These are phyloP conservation scores for Tachuris rubrigastra DNA, from an alignment of 2,113 vertebrate species.

Conservation along the genomic window DNA sequence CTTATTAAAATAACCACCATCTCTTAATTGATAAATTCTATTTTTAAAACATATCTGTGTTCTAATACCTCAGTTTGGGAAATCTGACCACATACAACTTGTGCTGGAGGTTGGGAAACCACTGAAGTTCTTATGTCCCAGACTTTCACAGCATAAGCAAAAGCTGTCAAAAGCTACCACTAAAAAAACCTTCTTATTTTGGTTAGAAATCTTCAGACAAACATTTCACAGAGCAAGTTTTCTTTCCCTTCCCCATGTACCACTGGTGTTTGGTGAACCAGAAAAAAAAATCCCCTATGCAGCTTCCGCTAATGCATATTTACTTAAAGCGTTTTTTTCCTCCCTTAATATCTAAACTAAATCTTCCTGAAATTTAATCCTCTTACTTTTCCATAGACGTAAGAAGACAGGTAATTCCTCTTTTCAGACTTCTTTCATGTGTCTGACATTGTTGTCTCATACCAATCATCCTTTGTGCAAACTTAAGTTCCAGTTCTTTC, in stretches of 20 bases:
- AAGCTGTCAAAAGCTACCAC: neutral
- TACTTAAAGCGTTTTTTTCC: neutral
- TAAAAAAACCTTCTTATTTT: neutral
- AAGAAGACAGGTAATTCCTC: neutral
- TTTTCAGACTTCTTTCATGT: neutral
- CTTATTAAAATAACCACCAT: neutral
- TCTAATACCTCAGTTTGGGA: neutral
- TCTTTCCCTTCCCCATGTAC: neutral
- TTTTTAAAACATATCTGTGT: neutral
- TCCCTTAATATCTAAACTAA: neutral
- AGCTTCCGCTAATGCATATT: neutral
- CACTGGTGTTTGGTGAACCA: neutral
- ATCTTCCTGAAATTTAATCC: neutral
- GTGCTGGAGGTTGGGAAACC: neutral
- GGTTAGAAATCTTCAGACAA: neutral
- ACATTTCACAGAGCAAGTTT: neutral
- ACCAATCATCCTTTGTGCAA: neutral
- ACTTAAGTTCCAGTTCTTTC: neutral
- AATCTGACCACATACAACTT: neutral
- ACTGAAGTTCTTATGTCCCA: neutral
- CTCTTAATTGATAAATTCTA: neutral
- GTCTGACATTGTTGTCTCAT: accelerated
- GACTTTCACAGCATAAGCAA: neutral
- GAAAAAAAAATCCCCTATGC: neutral
- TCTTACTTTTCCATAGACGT: neutral